phyloP scores from a whole-genome alignment of 2,113 vertebrate species.

The Cololabis saira region DNA sequence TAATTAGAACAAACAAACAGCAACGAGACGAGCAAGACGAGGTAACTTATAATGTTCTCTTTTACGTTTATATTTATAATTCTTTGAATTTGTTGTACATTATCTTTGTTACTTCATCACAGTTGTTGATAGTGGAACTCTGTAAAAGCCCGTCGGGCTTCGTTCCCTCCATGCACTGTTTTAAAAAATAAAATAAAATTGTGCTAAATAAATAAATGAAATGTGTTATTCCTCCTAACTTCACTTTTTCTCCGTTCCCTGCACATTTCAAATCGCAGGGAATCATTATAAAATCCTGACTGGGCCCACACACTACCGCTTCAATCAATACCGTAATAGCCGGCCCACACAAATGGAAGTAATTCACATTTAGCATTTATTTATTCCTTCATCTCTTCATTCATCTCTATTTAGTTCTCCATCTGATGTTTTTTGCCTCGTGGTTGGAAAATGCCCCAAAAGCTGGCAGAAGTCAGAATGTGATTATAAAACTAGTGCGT shows the following conservation, averaged over 20 bases:
- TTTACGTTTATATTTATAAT: no score
- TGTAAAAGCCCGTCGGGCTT: no score
- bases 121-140: no score
- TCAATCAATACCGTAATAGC: constrained; percentile 62
- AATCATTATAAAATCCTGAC: constrained; percentile 8
- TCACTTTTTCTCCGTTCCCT: background rate
- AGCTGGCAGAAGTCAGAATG: constrained; percentile 55
- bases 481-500: constrained; percentile 65
- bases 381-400: constrained; percentile 75
- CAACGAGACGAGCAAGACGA: no score
- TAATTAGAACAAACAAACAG: no score
- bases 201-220: no score
- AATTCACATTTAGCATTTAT: constrained; percentile 75
- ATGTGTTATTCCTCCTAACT: background rate
- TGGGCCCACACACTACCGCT: constrained; percentile 28
- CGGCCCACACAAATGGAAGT: constrained; percentile 65
- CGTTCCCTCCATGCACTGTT: no score
- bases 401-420: constrained; percentile 70
- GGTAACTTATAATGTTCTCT: no score
- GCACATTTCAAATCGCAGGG: constrained; percentile 1
- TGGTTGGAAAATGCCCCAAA: constrained; percentile 64
- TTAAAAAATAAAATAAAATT: no score
- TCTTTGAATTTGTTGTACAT: no score
- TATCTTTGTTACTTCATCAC: no score
- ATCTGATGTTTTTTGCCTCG: constrained; percentile 58